Conservation (phyloP, 2,797 vertebrate genomes). For the Spinus pinus region DNA sequence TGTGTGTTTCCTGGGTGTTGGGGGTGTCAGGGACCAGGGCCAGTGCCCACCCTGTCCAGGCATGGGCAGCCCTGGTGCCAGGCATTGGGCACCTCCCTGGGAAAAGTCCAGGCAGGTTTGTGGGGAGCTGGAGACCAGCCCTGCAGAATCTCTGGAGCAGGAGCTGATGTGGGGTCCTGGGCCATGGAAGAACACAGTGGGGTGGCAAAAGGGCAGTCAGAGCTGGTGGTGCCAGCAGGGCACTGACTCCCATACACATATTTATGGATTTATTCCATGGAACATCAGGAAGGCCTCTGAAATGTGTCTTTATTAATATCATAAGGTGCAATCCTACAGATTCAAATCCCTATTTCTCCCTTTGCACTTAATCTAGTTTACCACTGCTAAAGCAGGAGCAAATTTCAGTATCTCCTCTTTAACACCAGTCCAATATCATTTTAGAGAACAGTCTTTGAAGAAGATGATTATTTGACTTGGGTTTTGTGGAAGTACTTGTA, state of each 20-base stretch:
- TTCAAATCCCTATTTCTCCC: neutral
- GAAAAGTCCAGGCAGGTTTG: too few relatives aligned
- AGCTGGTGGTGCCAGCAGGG: neutral
- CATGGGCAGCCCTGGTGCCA: fast-evolving
- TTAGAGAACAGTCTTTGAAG: neutral
- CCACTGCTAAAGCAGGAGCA: neutral
- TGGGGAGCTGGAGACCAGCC: neutral
- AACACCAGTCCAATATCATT: neutral
- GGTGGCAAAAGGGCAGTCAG: fast-evolving
- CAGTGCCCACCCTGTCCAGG: fast-evolving
- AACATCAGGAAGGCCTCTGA: neutral
- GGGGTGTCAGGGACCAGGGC: fast-evolving
- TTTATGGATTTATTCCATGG: neutral
- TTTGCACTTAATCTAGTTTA: neutral
- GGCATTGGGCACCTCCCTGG: neutral
- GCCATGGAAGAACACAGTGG: too few relatives aligned
- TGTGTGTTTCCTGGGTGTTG: neutral
- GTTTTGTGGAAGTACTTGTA: neutral
- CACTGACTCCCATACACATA: neutral
- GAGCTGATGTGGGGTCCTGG: neutral
- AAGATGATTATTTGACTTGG: neutral
- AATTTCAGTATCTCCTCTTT: neutral
- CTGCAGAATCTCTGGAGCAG: neutral
- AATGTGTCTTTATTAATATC: neutral
- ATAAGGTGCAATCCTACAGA: neutral